phyloP scores from a whole-genome alignment of 1,140 invertebrate species.

The Centruroides sculpturatus region DNA sequence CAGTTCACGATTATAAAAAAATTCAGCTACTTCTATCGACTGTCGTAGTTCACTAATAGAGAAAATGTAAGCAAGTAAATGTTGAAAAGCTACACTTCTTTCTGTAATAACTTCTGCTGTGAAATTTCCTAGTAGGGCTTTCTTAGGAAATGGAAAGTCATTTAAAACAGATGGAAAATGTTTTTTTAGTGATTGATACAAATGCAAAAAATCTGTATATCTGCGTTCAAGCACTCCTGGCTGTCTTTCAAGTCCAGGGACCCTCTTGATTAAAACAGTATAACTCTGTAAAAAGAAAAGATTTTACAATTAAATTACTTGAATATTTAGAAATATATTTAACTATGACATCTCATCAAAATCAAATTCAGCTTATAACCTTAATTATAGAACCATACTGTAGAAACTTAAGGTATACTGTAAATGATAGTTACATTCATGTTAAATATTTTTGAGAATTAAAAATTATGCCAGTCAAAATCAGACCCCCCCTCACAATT shows the following conservation, averaged over 20 bases:
- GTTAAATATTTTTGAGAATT: too few relatives aligned
- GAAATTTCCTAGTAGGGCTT: slow-evolving; percentile 59
- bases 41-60: slow-evolving; percentile 41
- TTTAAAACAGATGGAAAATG: slow-evolving; percentile 41
- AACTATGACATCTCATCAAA: too few relatives aligned
- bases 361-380: too few relatives aligned
- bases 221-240: slow-evolving; percentile 50
- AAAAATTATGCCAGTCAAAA: too few relatives aligned
- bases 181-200: slow-evolving; percentile 46
- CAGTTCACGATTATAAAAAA: slow-evolving; percentile 51
- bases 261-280: slow-evolving; percentile 26
- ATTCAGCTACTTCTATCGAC: slow-evolving; percentile 43
- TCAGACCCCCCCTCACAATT: too few relatives aligned
- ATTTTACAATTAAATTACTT: too few relatives aligned
- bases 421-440: too few relatives aligned
- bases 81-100: slow-evolving; percentile 52
- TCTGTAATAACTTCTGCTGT: slow-evolving; percentile 46
- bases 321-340: too few relatives aligned
- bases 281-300: slow-evolving; percentile 23
- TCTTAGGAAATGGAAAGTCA: slow-evolving; percentile 51
- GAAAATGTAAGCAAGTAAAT: slow-evolving; percentile 43
- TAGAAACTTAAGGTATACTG: too few relatives aligned
- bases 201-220: slow-evolving; percentile 56
- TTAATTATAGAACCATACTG: too few relatives aligned
- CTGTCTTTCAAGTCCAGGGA: slow-evolving; percentile 22